Evolutionary conservation across 2,888 invertebrate species (phyloP).

Genomic region (Lepetodrilus schrolli): DNA sequence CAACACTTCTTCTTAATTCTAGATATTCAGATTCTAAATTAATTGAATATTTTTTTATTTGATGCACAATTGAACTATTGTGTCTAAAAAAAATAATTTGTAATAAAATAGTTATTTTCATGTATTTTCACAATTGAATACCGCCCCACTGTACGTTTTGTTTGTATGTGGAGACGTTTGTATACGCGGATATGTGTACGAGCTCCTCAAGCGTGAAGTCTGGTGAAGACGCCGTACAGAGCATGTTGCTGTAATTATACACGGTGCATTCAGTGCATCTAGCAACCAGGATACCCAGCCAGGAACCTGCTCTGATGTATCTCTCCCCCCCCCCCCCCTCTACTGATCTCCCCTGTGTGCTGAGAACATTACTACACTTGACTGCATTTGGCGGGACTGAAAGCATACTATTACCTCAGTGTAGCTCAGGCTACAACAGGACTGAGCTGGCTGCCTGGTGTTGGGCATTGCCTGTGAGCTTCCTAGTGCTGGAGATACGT

Average conservation of each 20-base stretch:
- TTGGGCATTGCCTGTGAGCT: neutral
- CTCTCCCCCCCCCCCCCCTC: neutral
- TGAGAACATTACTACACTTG: neutral
- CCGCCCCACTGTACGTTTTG: too few relatives aligned
- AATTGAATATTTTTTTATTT: neutral
- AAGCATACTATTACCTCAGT: neutral
- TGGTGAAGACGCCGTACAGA: neutral
- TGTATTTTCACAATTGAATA: too few relatives aligned
- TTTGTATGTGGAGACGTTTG: too few relatives aligned
- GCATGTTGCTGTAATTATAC: constrained; percentile 15
- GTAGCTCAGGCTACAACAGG: too few relatives aligned
- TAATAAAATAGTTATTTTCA: too few relatives aligned
- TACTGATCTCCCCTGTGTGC: neutral
- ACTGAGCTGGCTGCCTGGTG: too few relatives aligned
- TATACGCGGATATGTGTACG: too few relatives aligned
- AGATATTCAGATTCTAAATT: too few relatives aligned
- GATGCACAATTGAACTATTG: neutral
- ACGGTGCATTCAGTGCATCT: neutral
- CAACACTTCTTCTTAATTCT: too few relatives aligned
- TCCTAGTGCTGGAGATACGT: neutral
- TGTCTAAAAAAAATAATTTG: neutral
- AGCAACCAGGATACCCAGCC: neutral
- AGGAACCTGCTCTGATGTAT: neutral
- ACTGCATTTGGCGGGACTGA: neutral
- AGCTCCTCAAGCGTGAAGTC: constrained; percentile 9